Base-by-base conservation (phyloP, 2,113 vertebrate genomes). In the Ceyx margarethae region DNA sequence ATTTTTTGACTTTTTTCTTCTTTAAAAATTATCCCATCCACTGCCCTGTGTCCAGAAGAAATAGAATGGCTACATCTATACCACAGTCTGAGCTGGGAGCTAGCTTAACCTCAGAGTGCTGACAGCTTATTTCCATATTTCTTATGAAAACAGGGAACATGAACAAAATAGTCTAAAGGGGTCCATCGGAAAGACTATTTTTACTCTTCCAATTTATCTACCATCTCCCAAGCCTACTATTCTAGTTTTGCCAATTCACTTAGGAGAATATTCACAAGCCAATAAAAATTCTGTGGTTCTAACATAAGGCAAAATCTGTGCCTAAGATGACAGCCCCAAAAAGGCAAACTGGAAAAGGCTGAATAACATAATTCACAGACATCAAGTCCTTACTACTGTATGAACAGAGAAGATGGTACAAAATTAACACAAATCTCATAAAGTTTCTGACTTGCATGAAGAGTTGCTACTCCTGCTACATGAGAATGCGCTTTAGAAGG, bases 341-440 rank as follows among this genome's bases (percentile, higher is more conserved):
- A 19, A 8, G 3, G 10, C 26, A 82, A 58, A 61, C n/a, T 72
- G 9, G 1, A 68, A 75, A 94, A 90, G 37, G 29, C 15, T 67
- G 76, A 90, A 82, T 79, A 92, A 84, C 15, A 76, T 75, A 89
- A 14, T 33, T 78, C 60, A 86, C 28, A 82, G 9, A 6, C 2
- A 17, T 31, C 25, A 87, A 65, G 31, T 89, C 85, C 61, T 83
- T 71, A 76, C 77, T 91, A 53, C 37, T 62, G 2, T 45, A 56
- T 53, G 64, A 89, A 25, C 29, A 79, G n/a, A 76, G 21, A 73
- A 66, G 40, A 54, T 83, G 35, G 65, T 72, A 71, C 45, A 65
- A 83, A 93, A 93, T 95, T 90, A 91, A 56, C 74, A 62, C 66
- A 62, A 87, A 31, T 89, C 76, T 95, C 64, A 75, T 83, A 68